Base-by-base conservation (phyloP, 1,140 invertebrate genomes). In the Polypedilum vanderplanki region DNA sequence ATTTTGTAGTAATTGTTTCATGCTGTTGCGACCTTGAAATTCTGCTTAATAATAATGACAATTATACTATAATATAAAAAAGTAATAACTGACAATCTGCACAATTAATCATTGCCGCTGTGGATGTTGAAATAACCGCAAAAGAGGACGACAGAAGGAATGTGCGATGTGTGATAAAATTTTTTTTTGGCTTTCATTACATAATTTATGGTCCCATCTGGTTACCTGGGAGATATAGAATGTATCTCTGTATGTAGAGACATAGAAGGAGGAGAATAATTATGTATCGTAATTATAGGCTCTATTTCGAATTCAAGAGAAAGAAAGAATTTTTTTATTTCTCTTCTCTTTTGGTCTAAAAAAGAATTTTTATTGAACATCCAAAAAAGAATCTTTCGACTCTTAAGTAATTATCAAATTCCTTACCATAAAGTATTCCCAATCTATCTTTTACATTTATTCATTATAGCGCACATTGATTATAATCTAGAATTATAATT, bases 401-500 rank as follows among this genome's bases (percentile, higher is more conserved):
- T 57, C 12, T 57, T n/a, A 57, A 57, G 46, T 57, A 57, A 57
- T 57, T 57, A 57, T 57, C 46, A 57, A 57, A 57, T 57, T 57
- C 46, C 46, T 57, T 57, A n/a, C 46, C 46, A n/a, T 57, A 57
- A 33, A 57, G 12, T 57, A 57, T 57, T 57, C 24, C 24, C 24
- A 33, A 33, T 33, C 46, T 12, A 57, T 57, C n/a, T 33, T 33
- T 33, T 33, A 33, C 24, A 33, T 33, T 15, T 57, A 57, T 57
- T 57, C 46, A 57, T 12, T n/a, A n/a, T n/a, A 57, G 12, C 46
- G 46, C n/a, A 57, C 46, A 57, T 57, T 57, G 46, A 57, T 57
- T 57, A 57, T 57, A 57, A 57, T 57, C 46, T 57, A 57, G 46
- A 57, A 57, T 57, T 57, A 57, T 57, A 57, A 57, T 57, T 57